Evolutionary conservation across 2,888 invertebrate genomes (phyloP).

Genomic region (Apamea epomidion): DNA sequence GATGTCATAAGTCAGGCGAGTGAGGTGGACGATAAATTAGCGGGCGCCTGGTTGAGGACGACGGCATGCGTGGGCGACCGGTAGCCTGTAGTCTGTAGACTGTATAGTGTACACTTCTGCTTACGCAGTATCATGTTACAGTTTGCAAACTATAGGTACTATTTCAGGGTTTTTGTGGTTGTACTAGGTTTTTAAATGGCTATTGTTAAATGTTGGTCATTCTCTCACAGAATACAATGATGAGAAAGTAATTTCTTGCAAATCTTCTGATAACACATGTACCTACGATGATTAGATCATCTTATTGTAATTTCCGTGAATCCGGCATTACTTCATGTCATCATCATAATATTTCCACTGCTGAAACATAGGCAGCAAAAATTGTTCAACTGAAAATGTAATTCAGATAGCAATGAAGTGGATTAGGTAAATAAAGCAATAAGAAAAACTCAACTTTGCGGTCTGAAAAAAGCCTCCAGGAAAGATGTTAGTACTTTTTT

Average conservation of each 20-base stretch:
- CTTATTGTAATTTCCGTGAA: not conserved
- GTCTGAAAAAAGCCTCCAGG: not conserved
- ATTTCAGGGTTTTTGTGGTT: constrained; percentile 26
- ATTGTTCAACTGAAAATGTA: not conserved
- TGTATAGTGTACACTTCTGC: constrained; percentile 36
- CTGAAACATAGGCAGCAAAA: not conserved
- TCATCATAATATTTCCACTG: not conserved
- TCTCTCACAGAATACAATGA: not conserved
- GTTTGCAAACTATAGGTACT: constrained; percentile 48
- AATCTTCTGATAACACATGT: not conserved
- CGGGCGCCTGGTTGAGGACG: constrained; percentile 48
- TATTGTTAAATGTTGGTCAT: not conserved
- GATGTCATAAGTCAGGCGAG: constrained; percentile 65
- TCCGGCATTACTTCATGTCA: not conserved
- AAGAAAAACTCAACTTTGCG: not conserved
- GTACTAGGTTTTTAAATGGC: constrained; percentile 20
- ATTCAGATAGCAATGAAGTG: not conserved
- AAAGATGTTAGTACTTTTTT: not conserved
- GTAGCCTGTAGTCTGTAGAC: constrained; percentile 42
- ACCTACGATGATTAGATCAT: not conserved
- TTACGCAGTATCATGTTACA: constrained; percentile 59
- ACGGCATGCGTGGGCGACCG: constrained; percentile 64
- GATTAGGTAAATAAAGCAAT: not conserved
- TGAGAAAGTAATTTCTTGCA: not conserved
- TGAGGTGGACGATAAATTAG: constrained; percentile 66